These are phyloP conservation scores for Drosophila bocqueti DNA, from an alignment of 1,140 invertebrate genomes.

Conservation along the genomic window DNA sequence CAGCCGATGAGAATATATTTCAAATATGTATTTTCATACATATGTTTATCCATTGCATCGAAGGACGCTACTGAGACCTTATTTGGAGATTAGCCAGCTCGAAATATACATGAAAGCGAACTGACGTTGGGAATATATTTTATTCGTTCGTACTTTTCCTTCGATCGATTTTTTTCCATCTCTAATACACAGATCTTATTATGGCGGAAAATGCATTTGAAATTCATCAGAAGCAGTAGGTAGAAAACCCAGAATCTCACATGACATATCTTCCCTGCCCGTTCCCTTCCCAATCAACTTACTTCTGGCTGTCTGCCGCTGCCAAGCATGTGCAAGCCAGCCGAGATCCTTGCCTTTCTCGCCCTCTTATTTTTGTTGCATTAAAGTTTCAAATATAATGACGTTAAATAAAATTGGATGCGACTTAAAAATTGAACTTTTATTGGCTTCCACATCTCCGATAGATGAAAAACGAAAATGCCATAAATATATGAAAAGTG, in stretches of 20 bases:
- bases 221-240: constrained; percentile 45
- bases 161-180: constrained; percentile 5
- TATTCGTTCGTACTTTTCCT: constrained; percentile 2
- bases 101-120: constrained; percentile 32
- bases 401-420: constrained; percentile 83
- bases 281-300: constrained; percentile 5
- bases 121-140: constrained; percentile 23
- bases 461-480: constrained; percentile 33
- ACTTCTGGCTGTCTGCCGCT: constrained; percentile 12
- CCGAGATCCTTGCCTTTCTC: constrained; percentile 3
- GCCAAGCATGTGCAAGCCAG: constrained; percentile 60
- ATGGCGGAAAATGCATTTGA: constrained; percentile 54
- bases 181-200: constrained; percentile 30
- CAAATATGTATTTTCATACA: not conserved
- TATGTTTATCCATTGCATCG: constrained; percentile 34
- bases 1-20: not conserved
- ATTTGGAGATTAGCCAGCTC: constrained; percentile 50
- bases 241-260: constrained; percentile 37
- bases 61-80: constrained; percentile 32
- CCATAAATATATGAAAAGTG: constrained; percentile 55
- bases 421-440: constrained; percentile 81
- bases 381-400: constrained; percentile 81
- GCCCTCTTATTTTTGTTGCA: constrained; percentile 55
- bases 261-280: constrained; percentile 50
- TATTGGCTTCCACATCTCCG: constrained; percentile 57